Evolutionary conservation across 2,888 invertebrate species (phyloP).

Genomic region (Lepidocyrtinus sp.): DNA sequence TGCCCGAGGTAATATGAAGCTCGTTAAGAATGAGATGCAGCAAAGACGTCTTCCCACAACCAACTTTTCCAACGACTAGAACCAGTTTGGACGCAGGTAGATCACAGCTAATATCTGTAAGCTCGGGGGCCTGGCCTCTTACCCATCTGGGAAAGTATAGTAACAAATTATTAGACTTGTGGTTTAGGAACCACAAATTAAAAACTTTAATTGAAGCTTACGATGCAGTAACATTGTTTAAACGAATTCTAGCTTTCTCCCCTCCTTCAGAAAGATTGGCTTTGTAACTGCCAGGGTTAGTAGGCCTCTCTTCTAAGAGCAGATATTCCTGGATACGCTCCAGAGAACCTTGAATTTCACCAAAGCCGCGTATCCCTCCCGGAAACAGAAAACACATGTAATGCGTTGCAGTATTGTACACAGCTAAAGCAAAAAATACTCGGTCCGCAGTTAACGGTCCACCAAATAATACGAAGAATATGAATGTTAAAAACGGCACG

Average conservation of each 20-base stretch:
- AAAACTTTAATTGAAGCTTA: not conserved
- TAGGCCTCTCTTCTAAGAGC: not conserved
- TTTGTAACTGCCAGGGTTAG: not conserved
- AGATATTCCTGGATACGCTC: slow-evolving; percentile 27
- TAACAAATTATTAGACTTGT: not conserved
- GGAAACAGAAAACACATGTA: slow-evolving; percentile 20
- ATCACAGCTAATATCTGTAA: slow-evolving; percentile 8
- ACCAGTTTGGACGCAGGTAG: slow-evolving; percentile 33
- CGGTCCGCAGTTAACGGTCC: slow-evolving; percentile 46
- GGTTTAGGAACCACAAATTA: no score
- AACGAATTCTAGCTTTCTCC: no score
- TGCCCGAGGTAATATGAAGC: slow-evolving; percentile 75
- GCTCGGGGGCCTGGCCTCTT: slow-evolving; percentile 26
- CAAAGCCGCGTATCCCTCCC: slow-evolving; percentile 18
- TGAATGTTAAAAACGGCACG: slow-evolving; percentile 63
- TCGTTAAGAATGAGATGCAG: slow-evolving; percentile 82
- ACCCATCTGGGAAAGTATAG: not conserved
- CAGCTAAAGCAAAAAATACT: slow-evolving; percentile 39
- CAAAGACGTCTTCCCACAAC: slow-evolving; percentile 71
- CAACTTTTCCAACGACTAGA: slow-evolving; percentile 48
- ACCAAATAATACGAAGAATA: slow-evolving; percentile 61
- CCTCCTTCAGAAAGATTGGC: not conserved
- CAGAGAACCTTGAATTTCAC: slow-evolving; percentile 31
- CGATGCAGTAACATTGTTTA: no score
- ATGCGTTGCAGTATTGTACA: slow-evolving; percentile 31